Evolutionary conservation across 2,888 invertebrate genomes (phyloP).

Genomic region (Bellardia bayeri): DNA sequence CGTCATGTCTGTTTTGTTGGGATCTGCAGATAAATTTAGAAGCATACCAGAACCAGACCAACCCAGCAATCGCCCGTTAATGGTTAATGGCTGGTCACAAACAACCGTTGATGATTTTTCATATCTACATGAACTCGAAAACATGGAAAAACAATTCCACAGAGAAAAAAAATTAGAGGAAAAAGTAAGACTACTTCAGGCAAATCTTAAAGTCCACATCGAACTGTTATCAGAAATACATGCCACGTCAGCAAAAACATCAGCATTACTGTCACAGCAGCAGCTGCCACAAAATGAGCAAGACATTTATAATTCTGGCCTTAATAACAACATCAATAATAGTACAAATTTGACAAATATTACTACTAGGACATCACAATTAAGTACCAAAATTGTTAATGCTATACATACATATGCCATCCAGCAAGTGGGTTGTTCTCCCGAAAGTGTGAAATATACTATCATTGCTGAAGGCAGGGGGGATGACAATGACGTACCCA

Average conservation of each 20-base stretch:
- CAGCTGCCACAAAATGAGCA: constrained; percentile 1
- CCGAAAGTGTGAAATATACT: constrained; percentile 77
- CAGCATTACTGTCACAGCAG: constrained; percentile 41
- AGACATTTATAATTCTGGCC: constrained; percentile 14
- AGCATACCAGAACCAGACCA: constrained; percentile 46
- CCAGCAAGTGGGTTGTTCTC: constrained; percentile 26
- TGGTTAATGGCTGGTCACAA: constrained; percentile 80
- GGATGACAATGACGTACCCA: constrained; percentile 75
- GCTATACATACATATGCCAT: too few species aligned
- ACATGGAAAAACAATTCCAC: constrained; percentile 72
- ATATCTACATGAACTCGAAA: constrained; percentile 67
- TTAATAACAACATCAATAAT: constrained; percentile 56
- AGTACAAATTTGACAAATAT: constrained; percentile 59
- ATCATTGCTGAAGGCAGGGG: constrained; percentile 77
- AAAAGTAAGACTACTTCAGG: constrained; percentile 77
- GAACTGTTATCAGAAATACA: constrained; percentile 78
- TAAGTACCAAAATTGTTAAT: constrained; percentile 33
- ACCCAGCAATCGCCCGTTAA: constrained; percentile 70
- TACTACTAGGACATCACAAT: constrained; percentile 2
- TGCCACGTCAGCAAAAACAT: constrained; percentile 57
- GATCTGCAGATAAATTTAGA: constrained; percentile 60
- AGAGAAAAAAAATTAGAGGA: constrained; percentile 75
- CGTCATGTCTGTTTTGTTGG: too few species aligned
- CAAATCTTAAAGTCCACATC: constrained; percentile 77
- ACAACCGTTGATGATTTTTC: constrained; percentile 77